phyloP scores from a whole-genome alignment of 2,797 vertebrate genomes.

The Alcedo quadribrachys region DNA sequence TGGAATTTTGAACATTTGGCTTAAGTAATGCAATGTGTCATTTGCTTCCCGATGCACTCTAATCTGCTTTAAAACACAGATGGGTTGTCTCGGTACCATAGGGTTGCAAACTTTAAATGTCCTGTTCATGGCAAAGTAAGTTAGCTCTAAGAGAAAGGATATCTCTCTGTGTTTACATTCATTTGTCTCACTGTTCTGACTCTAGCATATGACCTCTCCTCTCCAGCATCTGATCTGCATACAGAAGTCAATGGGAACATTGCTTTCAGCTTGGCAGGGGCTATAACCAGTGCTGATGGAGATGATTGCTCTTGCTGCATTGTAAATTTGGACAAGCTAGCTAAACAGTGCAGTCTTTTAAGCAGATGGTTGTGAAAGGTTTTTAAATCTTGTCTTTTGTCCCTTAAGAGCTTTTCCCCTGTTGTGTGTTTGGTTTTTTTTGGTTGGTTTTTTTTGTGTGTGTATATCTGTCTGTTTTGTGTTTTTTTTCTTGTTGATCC shows the following conservation, averaged over 20 bases:
- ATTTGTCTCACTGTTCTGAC: neutral
- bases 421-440: neutral
- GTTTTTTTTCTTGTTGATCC: conserved; percentile 7
- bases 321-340: conserved; percentile 48
- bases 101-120: neutral
- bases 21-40: neutral
- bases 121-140: neutral
- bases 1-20: conserved; percentile 45
- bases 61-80: conserved; percentile 19
- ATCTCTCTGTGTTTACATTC: neutral
- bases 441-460: neutral
- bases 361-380: conserved; percentile 32
- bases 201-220: neutral
- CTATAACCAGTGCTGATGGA: neutral
- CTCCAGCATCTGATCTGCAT: conserved; percentile 20
- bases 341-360: conserved; percentile 41
- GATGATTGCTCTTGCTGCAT: conserved; percentile 35
- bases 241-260: conserved; percentile 22
- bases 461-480: too few relatives aligned
- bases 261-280: conserved; percentile 22
- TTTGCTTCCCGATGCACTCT: neutral
- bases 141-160: neutral
- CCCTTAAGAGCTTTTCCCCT: neutral
- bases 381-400: conserved; percentile 50
- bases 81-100: neutral